Conservation (phyloP, 1,140 invertebrate species). For the Belonocnema kinseyi region DNA sequence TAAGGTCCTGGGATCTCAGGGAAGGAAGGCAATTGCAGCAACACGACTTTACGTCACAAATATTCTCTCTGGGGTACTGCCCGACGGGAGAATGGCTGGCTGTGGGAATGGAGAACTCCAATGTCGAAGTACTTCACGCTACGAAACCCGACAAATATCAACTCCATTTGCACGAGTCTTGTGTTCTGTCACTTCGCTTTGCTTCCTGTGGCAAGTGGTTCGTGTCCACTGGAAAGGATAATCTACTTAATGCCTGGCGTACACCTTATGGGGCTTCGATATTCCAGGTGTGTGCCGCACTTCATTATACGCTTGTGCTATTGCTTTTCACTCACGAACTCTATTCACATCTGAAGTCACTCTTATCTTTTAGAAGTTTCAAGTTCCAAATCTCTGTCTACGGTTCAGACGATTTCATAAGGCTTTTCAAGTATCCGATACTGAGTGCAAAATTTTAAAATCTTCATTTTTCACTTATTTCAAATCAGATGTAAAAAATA, state of each 20-base stretch:
- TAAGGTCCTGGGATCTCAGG: conserved; percentile 96
- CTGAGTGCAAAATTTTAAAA: no score
- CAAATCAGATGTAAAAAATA: no score
- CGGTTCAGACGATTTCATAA: no score
- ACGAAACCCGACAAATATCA: conserved; percentile 98
- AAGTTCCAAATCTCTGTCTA: no score
- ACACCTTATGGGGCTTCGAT: conserved; percentile 99
- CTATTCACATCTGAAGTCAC: no score
- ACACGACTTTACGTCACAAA: conserved; percentile 96
- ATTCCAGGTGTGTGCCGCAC: conserved; percentile 87
- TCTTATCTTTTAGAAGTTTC: no score
- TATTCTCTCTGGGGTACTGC: conserved; percentile 97
- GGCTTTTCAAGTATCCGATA: no score
- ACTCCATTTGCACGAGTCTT: conserved; percentile 97
- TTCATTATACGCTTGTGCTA: no score
- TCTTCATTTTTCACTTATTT: no score
- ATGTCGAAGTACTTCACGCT: conserved; percentile 97
- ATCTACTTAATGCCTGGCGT: conserved; percentile 97
- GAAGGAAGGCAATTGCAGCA: conserved; percentile 97
- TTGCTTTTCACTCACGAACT: no score
- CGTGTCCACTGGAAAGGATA: conserved; percentile 99
- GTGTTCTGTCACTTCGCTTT: conserved; percentile 98
- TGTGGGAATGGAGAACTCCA: conserved; percentile 99
- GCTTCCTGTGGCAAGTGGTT: conserved; percentile 99
- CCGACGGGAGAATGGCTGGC: conserved; percentile 98